phyloP scores from a whole-genome alignment of 2,113 vertebrate species.

The Enhydra lutris region DNA sequence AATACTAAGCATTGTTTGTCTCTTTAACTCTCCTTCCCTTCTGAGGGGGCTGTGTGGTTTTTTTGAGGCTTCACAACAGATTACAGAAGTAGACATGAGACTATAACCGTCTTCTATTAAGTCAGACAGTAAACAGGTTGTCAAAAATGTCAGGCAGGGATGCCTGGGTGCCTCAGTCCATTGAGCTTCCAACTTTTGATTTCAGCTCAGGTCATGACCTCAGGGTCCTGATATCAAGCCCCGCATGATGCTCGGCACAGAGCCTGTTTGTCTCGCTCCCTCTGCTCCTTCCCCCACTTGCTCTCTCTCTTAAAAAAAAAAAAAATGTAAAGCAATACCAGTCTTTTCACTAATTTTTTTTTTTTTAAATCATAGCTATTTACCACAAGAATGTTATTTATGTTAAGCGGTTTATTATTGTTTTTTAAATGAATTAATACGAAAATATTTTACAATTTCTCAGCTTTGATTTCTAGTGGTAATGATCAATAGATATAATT shows the following conservation, averaged over 20 bases:
- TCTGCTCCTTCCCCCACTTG: neutral
- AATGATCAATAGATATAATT: neutral
- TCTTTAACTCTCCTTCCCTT: neutral
- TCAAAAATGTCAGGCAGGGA: neutral
- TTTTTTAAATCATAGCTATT: neutral
- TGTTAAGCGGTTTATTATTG: neutral
- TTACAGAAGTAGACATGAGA: neutral
- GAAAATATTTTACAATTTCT: neutral
- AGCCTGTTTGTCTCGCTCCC: neutral
- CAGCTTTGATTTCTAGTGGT: neutral
- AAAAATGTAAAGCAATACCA: neutral
- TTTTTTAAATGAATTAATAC: neutral
- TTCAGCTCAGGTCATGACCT: neutral
- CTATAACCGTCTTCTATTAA: neutral
- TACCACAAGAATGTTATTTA: neutral
- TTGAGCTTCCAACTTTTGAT: neutral
- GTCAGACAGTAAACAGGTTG: neutral
- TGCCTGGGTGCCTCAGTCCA: neutral
- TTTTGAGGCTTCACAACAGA: neutral
- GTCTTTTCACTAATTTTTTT: neutral
- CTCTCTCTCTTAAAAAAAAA: neutral
- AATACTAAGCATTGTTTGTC: neutral
- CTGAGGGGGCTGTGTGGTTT: neutral
- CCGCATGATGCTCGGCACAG: neutral
- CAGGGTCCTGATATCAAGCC: neutral